Percentiles rank a stretch among this genome's conserved stretches.
phyloP scores from a whole-genome alignment of 1,140 invertebrate genomes.

The Anagrus nilaparvatae region DNA sequence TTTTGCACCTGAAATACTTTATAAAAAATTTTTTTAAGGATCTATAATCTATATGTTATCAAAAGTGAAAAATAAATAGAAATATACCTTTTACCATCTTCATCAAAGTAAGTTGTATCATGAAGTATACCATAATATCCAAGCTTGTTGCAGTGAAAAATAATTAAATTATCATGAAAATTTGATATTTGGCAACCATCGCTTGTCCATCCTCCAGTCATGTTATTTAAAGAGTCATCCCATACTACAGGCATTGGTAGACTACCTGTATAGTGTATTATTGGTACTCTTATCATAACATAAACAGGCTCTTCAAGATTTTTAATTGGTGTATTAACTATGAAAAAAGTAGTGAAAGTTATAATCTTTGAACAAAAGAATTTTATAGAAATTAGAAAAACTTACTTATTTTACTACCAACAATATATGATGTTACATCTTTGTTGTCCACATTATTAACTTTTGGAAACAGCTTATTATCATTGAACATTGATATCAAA shows the following conservation, averaged over 20 bases:
- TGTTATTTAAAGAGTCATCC: constrained; percentile 48
- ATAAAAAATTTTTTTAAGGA: constrained; percentile 9
- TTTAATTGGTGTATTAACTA: constrained; percentile 41
- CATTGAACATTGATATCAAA: constrained; percentile 59
- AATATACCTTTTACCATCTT: constrained; percentile 27
- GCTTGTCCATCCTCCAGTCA: constrained; percentile 55
- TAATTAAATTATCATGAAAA: constrained; percentile 53
- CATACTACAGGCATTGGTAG: constrained; percentile 56
- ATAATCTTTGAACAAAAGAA: background rate
- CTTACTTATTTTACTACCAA: constrained; percentile 53
- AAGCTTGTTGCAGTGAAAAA: constrained; percentile 67
- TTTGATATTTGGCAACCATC: constrained; percentile 56
- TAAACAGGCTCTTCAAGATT: constrained; percentile 59
- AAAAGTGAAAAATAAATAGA: constrained; percentile 6
- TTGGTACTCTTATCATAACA: constrained; percentile 48
- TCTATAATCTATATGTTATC: background rate
- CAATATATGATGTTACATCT: constrained; percentile 50
- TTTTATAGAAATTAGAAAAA: constrained; percentile 11
- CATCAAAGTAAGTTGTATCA: constrained; percentile 43
- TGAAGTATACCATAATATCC: constrained; percentile 76
- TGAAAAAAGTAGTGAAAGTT: constrained; percentile 15
- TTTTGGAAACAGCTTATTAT: constrained; percentile 57
- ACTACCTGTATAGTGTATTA: constrained; percentile 38
- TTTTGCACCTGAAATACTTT: constrained; percentile 46
- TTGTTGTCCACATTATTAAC: constrained; percentile 30